Evolutionary conservation across 1,140 invertebrate genomes (phyloP).

Genomic region (Listronotus bonariensis): DNA sequence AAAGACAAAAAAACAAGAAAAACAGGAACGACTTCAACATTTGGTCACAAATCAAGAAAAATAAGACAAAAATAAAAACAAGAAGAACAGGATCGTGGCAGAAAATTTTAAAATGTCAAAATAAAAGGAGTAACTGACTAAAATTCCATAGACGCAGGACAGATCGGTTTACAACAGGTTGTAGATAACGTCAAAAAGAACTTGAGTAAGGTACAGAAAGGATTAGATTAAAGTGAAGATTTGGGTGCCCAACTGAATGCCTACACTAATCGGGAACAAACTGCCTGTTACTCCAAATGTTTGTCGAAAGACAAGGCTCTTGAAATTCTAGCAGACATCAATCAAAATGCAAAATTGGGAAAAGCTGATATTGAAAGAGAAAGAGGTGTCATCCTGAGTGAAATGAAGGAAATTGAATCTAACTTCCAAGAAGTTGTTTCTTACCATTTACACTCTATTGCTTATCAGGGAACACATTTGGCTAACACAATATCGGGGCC

Average conservation of each 20-base stretch:
- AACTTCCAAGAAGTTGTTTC: slow-evolving; percentile 99
- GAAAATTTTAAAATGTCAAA: too few relatives aligned
- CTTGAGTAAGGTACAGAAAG: too few relatives aligned
- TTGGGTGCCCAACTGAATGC: slow-evolving; percentile 99
- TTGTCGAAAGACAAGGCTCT: slow-evolving; percentile 89
- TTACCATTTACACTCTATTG: slow-evolving; percentile 95
- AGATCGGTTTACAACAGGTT: too few relatives aligned
- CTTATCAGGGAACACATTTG: slow-evolving; percentile 94
- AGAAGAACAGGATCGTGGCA: too few relatives aligned
- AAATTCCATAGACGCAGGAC: too few relatives aligned
- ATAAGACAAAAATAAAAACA: too few relatives aligned
- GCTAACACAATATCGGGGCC: slow-evolving; percentile 98
- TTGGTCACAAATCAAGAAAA: too few relatives aligned
- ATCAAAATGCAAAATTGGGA: slow-evolving; percentile 95
- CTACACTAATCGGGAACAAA: slow-evolving; percentile 98
- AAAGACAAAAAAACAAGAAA: too few relatives aligned
- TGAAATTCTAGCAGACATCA: slow-evolving; percentile 97
- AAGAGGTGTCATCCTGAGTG: slow-evolving; percentile 91
- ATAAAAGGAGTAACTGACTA: too few relatives aligned
- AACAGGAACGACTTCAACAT: too few relatives aligned
- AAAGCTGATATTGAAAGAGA: slow-evolving; percentile 96
- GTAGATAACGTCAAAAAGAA: slow-evolving; percentile 89
- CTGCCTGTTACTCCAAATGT: slow-evolving; percentile 99
- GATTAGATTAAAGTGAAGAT: slow-evolving; percentile 99
- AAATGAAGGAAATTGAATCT: slow-evolving; percentile 99